Percentiles rank a stretch among this genome's conserved stretches.
These are phyloP conservation scores for Opisthograptis luteolata DNA, from an alignment of 2,888 invertebrate species.

Conservation along the genomic window DNA sequence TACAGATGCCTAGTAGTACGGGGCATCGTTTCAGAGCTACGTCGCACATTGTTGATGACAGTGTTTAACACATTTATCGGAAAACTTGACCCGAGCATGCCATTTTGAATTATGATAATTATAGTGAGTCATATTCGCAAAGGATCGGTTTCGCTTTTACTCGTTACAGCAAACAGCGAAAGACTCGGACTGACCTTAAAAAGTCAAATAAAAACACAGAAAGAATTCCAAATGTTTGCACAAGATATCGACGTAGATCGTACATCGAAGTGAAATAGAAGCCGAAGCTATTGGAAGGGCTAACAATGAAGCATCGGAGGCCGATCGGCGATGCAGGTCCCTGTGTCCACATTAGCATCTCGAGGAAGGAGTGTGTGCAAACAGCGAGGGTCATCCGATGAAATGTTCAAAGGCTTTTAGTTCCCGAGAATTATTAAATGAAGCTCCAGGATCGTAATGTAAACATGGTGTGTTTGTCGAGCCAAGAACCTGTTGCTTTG, in stretches of 20 bases:
- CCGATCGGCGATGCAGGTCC: slow-evolving; percentile 83
- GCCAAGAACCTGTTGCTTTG: slow-evolving; percentile 82
- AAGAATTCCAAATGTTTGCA: slow-evolving; percentile 58
- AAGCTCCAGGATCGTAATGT: slow-evolving; percentile 83
- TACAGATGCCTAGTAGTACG: slow-evolving; percentile 20
- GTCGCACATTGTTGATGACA: slow-evolving; percentile 10
- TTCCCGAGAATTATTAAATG: slow-evolving; percentile 85
- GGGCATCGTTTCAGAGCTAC: slow-evolving; percentile 1
- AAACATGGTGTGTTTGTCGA: slow-evolving; percentile 79
- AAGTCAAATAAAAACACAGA: slow-evolving; percentile 37
- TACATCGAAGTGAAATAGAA: slow-evolving; percentile 72
- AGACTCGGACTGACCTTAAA: slow-evolving; percentile 25
- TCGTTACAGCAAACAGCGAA: slow-evolving; percentile 21
- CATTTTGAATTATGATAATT: neutral
- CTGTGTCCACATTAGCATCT: slow-evolving; percentile 85
- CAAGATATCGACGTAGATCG: slow-evolving; percentile 68
- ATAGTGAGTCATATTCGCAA: slow-evolving; percentile 6
- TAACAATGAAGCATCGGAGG: slow-evolving; percentile 79
- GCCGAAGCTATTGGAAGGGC: slow-evolving; percentile 68
- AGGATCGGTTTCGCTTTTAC: slow-evolving; percentile 21
- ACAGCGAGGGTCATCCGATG: slow-evolving; percentile 84
- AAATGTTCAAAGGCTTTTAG: slow-evolving; percentile 85
- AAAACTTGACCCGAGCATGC: neutral
- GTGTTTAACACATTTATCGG: slow-evolving; percentile 2
- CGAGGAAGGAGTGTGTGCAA: slow-evolving; percentile 82